Evolutionary conservation across 2,888 invertebrate genomes (phyloP).

Genomic region (Drosophila rellima): DNA sequence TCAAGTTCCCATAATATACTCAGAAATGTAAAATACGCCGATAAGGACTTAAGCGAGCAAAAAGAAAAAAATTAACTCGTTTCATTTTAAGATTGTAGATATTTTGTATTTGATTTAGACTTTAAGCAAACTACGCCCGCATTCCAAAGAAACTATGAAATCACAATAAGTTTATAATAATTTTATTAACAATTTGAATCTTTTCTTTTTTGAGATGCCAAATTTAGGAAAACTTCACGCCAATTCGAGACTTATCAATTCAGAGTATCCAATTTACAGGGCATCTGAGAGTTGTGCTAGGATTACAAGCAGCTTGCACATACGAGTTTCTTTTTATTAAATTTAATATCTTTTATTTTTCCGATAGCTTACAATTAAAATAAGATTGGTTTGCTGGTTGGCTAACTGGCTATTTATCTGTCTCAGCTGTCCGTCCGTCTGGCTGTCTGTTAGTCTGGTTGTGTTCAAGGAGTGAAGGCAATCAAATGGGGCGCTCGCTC

Average conservation of each 20-base stretch:
- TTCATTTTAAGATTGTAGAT: neutral
- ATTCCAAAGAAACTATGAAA: neutral
- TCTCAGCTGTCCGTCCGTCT: conserved; percentile 3
- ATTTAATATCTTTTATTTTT: conserved; percentile 30
- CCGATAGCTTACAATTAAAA: conserved; percentile 38
- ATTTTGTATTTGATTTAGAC: neutral
- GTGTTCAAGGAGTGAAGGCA: conserved; percentile 41
- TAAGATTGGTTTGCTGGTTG: conserved; percentile 33
- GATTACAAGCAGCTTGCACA: conserved; percentile 2
- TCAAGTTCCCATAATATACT: too few species aligned
- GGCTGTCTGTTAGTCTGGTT: neutral
- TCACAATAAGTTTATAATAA: conserved; percentile 25
- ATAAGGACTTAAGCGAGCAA: neutral
- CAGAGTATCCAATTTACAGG: conserved; percentile 13
- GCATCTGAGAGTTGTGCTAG: conserved; percentile 33
- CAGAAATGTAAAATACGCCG: neutral
- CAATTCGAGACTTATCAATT: conserved; percentile 11
- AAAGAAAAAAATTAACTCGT: neutral
- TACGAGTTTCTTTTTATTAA: conserved; percentile 14
- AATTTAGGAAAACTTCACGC: conserved; percentile 5
- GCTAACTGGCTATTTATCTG: conserved; percentile 21
- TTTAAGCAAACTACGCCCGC: neutral
- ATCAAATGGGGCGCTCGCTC: conserved; percentile 9
- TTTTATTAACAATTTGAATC: conserved; percentile 46
- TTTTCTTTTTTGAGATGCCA: conserved; percentile 21